A percentile compares a stretch with the other conserved stretches of the same genome.
Conservation (phyloP, 2,888 invertebrate species). For the Trichacis sp. region DNA sequence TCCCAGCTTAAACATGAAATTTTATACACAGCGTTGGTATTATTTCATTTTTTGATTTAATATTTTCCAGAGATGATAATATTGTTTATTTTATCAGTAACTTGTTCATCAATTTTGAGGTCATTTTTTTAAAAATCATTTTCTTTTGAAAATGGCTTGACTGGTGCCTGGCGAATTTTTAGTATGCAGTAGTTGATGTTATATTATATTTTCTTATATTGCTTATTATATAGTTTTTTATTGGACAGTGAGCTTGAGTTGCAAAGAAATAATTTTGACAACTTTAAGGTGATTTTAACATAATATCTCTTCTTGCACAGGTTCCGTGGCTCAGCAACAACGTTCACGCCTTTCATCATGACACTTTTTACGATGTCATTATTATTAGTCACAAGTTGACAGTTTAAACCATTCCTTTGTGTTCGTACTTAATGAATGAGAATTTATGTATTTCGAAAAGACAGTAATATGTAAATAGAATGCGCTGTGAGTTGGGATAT, state of each 20-base stretch:
- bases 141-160: not conserved
- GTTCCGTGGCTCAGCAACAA: constrained; percentile 24
- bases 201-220: not conserved
- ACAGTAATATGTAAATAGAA: not conserved
- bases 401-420: not conserved
- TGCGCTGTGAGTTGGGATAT: not conserved
- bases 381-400: not conserved
- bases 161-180: not conserved
- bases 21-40: too few species aligned
- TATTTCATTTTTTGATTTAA: too few species aligned
- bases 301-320: constrained; percentile 22
- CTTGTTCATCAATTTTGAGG: too few species aligned
- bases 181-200: not conserved
- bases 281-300: not conserved
- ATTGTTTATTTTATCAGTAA: too few species aligned
- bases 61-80: too few species aligned
- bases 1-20: too few species aligned
- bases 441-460: not conserved
- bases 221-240: too few species aligned
- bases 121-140: not conserved
- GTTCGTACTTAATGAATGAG: constrained; percentile 8
- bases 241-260: too few species aligned
- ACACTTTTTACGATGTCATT: not conserved
- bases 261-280: not conserved
- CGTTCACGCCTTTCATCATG: not conserved